phyloP scores from a whole-genome alignment of 2,113 vertebrate genomes.

The Cephalopterus ornatus region DNA sequence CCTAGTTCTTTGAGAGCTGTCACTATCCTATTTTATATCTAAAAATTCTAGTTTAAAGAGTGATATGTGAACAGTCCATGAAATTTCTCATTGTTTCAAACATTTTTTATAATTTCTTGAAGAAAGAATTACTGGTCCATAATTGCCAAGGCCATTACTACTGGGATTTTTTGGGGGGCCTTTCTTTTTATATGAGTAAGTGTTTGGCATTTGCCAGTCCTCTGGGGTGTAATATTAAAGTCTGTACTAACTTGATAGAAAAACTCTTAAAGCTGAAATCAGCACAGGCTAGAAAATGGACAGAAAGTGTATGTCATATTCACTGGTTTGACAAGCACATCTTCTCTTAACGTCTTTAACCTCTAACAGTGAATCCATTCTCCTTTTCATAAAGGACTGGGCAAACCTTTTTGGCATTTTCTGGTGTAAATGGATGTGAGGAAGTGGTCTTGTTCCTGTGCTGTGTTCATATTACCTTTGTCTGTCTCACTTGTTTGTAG shows the following conservation, averaged over 20 bases:
- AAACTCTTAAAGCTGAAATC: background rate
- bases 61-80: background rate
- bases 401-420: background rate
- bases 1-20: background rate
- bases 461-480: background rate
- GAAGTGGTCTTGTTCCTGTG: background rate
- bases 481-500: background rate
- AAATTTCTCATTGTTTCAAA: background rate
- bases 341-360: background rate
- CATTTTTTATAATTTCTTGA: background rate
- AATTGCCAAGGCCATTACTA: background rate
- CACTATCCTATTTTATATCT: background rate
- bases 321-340: background rate
- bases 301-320: background rate
- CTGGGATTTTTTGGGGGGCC: fast-evolving
- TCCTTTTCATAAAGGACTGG: background rate
- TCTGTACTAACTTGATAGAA: background rate
- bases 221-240: background rate
- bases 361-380: background rate
- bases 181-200: background rate
- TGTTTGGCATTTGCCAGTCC: background rate
- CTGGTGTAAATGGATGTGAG: background rate
- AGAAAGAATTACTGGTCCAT: background rate
- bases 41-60: background rate
- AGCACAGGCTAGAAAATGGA: background rate